phyloP scores from a whole-genome alignment of 2,888 invertebrate species.

The Scelioninae gen. 1 region DNA sequence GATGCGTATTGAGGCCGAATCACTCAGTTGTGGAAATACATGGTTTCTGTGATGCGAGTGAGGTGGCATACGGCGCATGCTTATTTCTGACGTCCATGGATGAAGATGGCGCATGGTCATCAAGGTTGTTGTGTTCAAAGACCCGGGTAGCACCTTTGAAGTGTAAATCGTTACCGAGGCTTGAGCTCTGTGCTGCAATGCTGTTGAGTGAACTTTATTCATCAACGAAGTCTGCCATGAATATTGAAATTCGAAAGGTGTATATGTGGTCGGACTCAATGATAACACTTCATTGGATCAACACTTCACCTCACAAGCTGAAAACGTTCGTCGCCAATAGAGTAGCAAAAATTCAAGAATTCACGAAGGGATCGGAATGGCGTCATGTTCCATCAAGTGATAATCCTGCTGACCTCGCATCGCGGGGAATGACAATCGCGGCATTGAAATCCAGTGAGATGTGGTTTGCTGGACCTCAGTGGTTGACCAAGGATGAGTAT shows the following conservation, averaged over 20 bases:
- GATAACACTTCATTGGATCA: slow-evolving; percentile 39
- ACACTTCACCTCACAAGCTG: slow-evolving; percentile 22
- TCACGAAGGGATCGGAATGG: neutral
- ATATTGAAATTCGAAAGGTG: neutral
- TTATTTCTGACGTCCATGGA: slow-evolving; percentile 2
- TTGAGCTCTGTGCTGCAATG: slow-evolving; percentile 11
- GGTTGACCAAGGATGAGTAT: slow-evolving; percentile 4
- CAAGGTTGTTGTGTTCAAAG: slow-evolving; percentile 4
- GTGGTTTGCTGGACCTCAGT: slow-evolving; percentile 4
- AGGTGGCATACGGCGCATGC: slow-evolving; percentile 6
- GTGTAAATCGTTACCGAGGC: neutral
- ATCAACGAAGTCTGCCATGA: neutral
- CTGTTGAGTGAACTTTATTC: neutral
- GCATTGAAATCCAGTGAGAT: neutral
- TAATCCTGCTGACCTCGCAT: slow-evolving; percentile 15
- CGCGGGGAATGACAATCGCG: neutral
- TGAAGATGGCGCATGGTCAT: neutral
- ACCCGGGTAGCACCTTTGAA: slow-evolving; percentile 26
- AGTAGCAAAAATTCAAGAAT: slow-evolving; percentile 3
- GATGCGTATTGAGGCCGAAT: neutral
- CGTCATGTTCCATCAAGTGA: slow-evolving; percentile 9
- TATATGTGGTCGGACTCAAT: slow-evolving; percentile 23
- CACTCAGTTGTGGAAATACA: neutral
- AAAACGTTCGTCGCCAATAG: slow-evolving; percentile 15
- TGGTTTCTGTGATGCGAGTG: slow-evolving; percentile 33